Evolutionary conservation across 1,140 invertebrate genomes (phyloP).

Genomic region (Habropoda laboriosa): DNA sequence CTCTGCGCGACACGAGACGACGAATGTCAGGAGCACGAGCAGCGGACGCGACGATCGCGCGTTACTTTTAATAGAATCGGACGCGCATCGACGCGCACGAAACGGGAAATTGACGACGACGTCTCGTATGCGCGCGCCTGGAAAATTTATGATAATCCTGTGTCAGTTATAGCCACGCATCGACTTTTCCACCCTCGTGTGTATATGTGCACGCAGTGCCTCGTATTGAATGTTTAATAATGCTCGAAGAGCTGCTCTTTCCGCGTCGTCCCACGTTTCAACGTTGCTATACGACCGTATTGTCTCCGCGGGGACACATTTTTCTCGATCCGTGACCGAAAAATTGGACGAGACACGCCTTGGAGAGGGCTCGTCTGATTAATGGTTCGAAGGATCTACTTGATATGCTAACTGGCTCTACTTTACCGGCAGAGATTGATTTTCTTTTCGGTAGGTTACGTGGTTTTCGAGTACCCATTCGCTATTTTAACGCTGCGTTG

Average conservation of each 20-base stretch:
- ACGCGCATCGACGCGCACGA: constrained; percentile 11
- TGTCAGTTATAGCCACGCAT: background rate
- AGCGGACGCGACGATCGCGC: background rate
- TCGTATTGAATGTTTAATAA: constrained; percentile 21
- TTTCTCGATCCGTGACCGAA: background rate
- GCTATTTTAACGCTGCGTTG: too few species aligned
- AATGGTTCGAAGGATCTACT: background rate
- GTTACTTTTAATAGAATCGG: constrained; percentile 31
- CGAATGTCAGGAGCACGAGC: background rate
- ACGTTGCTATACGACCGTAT: background rate
- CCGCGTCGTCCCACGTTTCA: background rate
- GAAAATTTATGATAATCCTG: constrained; percentile 38
- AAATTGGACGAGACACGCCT: background rate
- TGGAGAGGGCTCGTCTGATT: too few species aligned
- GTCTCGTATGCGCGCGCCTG: background rate
- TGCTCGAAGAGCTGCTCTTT: background rate
- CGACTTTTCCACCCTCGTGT: constrained; percentile 7
- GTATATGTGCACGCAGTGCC: background rate
- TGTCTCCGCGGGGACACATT: background rate
- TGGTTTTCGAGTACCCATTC: too few species aligned
- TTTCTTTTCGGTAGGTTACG: too few species aligned
- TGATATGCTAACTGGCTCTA: too few species aligned
- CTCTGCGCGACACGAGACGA: background rate
- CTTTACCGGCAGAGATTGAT: too few species aligned
- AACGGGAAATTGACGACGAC: constrained; percentile 23